A percentile compares a stretch with the other conserved stretches of the same genome.
Evolutionary conservation across 2,113 vertebrate genomes (phyloP).

Genomic region (Corythaeola cristata): DNA sequence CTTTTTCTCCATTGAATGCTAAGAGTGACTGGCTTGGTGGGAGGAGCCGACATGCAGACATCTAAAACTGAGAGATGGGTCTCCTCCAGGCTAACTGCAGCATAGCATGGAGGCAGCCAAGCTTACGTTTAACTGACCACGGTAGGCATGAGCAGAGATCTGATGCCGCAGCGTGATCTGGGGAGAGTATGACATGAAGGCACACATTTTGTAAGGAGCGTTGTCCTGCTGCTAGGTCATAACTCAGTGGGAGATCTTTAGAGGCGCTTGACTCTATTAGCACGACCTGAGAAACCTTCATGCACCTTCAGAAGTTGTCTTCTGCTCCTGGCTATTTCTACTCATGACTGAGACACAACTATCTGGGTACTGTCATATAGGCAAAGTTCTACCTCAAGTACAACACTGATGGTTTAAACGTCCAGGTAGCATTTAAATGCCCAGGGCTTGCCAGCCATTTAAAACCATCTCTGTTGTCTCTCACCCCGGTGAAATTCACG

Average conservation of each 20-base stretch:
- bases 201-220: background rate
- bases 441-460: background rate
- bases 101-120: background rate
- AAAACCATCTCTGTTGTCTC: background rate
- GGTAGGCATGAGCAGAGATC: background rate
- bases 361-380: background rate
- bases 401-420: background rate
- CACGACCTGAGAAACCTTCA: background rate
- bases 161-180: background rate
- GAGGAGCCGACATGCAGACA: background rate
- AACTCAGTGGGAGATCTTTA: background rate
- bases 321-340: background rate
- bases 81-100: background rate
- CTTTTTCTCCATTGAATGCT: background rate
- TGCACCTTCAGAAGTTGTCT: background rate
- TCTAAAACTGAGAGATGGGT: background rate
- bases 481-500: rapidly evolving
- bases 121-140: background rate
- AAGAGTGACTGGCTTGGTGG: background rate
- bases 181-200: background rate
- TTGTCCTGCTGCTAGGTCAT: background rate
- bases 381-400: background rate
- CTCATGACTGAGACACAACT: background rate
- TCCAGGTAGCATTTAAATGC: background rate
- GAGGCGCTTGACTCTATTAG: background rate